phyloP scores from a whole-genome alignment of 2,113 vertebrate species.

The Oncorhynchus keta region DNA sequence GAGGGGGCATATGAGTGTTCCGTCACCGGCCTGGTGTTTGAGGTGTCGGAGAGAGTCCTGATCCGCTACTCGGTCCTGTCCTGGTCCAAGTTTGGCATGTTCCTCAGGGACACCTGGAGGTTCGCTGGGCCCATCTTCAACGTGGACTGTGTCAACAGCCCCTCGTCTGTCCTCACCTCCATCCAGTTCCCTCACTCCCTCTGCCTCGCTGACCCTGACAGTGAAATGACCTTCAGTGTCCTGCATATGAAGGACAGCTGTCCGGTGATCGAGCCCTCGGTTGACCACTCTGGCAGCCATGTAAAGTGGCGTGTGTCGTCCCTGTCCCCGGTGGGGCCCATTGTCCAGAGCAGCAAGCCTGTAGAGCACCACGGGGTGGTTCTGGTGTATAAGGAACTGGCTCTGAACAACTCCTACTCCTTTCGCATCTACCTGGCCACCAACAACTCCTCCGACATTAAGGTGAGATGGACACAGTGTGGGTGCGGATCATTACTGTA shows the following conservation, averaged over 20 bases:
- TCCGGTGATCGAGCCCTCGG: slow-evolving; percentile 71
- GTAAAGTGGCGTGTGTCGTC: slow-evolving; percentile 86
- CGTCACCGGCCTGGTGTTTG: slow-evolving; percentile 79
- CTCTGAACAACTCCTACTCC: slow-evolving; percentile 67
- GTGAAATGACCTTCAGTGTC: slow-evolving; percentile 77
- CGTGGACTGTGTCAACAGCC: slow-evolving; percentile 72
- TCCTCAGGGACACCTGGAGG: slow-evolving; percentile 76
- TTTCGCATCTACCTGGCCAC: slow-evolving; percentile 84
- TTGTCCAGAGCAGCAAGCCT: slow-evolving; percentile 67
- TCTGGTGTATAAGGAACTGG: slow-evolving; percentile 80
- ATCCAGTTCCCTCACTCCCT: slow-evolving; percentile 87
- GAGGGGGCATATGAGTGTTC: slow-evolving; percentile 79
- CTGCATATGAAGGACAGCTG: slow-evolving; percentile 76
- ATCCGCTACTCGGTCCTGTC: slow-evolving; percentile 78
- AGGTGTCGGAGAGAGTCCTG: slow-evolving; percentile 67
- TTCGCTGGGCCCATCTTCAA: slow-evolving; percentile 85
- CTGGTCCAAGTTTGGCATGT: slow-evolving; percentile 80
- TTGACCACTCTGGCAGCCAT: slow-evolving; percentile 78
- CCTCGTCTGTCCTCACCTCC: slow-evolving; percentile 70
- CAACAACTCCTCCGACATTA: slow-evolving; percentile 85
- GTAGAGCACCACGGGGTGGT: slow-evolving; percentile 80
- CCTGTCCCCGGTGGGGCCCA: slow-evolving; percentile 82
- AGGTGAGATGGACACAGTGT: slow-evolving; percentile 55
- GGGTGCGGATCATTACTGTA: not conserved
- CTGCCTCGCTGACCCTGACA: slow-evolving; percentile 70